phyloP scores from a whole-genome alignment of 2,888 invertebrate genomes.

The Periphyllus acericola region DNA sequence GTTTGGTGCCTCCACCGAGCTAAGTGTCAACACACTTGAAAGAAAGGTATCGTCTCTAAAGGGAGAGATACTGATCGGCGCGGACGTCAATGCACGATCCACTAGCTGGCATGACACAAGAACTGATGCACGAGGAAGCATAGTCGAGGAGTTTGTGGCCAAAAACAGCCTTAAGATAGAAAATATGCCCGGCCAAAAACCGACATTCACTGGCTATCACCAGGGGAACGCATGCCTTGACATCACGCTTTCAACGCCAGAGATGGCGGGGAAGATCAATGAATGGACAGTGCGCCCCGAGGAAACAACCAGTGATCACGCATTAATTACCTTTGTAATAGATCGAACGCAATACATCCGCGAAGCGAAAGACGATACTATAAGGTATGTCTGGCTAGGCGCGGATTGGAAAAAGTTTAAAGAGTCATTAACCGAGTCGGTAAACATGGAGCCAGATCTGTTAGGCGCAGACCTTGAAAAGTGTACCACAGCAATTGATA shows the following conservation, averaged over 20 bases:
- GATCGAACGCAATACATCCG: not conserved
- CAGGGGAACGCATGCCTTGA: not conserved
- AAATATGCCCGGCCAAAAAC: not conserved
- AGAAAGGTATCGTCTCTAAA: too few relatives aligned
- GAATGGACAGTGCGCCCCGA: not conserved
- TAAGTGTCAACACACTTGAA: not conserved
- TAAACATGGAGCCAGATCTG: not conserved
- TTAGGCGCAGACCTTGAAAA: not conserved
- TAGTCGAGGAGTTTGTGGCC: not conserved
- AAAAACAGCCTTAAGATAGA: not conserved
- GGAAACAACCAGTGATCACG: not conserved
- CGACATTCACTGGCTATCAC: not conserved
- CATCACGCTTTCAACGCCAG: not conserved
- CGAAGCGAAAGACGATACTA: too few relatives aligned
- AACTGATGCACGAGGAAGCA: not conserved
- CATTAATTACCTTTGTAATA: not conserved
- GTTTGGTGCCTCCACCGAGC: not conserved
- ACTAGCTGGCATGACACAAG: not conserved
- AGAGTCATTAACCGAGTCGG: too few relatives aligned
- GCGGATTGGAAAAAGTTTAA: not conserved
- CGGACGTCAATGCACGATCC: not conserved
- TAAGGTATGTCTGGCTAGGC: too few relatives aligned
- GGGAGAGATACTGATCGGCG: not conserved
- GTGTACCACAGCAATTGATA: too few relatives aligned
- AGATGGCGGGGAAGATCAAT: too few relatives aligned